A percentile compares a stretch with the other conserved stretches of the same genome.
phyloP scores from a whole-genome alignment of 2,888 invertebrate species.

The Thymelicus acteon region DNA sequence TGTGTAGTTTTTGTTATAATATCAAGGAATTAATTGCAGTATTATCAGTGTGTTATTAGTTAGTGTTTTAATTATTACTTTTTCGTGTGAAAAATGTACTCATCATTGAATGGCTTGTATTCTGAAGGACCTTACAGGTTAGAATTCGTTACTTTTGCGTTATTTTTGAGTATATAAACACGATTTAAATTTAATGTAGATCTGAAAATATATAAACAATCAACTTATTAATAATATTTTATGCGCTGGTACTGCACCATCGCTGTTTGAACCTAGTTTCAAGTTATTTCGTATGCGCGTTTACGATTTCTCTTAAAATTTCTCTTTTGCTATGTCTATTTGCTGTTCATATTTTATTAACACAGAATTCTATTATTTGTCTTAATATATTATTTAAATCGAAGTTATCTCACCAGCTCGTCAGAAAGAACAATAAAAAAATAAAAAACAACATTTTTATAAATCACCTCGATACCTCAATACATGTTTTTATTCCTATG shows the following conservation, averaged over 20 bases:
- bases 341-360: not conserved
- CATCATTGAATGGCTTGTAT: slow-evolving; percentile 74
- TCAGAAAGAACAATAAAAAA: no score
- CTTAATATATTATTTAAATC: no score
- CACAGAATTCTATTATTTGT: not conserved
- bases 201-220: not conserved
- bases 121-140: slow-evolving; percentile 77
- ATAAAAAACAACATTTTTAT: no score
- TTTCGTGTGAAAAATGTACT: slow-evolving; percentile 65
- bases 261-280: not conserved
- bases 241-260: not conserved
- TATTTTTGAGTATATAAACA: slow-evolving; percentile 12
- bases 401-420: not conserved
- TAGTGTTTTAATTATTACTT: slow-evolving; percentile 49
- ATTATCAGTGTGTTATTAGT: slow-evolving; percentile 49
- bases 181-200: not conserved
- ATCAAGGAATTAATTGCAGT: slow-evolving; percentile 48
- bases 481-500: no score
- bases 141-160: slow-evolving; percentile 48
- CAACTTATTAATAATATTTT: not conserved
- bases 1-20: slow-evolving; percentile 54
- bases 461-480: no score
- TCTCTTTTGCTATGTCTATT: slow-evolving; percentile 13
- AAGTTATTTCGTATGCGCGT: slow-evolving; percentile 18
- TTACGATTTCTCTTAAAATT: slow-evolving; percentile 31